Base-by-base conservation (phyloP, 1,140 invertebrate genomes). In the Cyrtorhinus lividipennis region DNA sequence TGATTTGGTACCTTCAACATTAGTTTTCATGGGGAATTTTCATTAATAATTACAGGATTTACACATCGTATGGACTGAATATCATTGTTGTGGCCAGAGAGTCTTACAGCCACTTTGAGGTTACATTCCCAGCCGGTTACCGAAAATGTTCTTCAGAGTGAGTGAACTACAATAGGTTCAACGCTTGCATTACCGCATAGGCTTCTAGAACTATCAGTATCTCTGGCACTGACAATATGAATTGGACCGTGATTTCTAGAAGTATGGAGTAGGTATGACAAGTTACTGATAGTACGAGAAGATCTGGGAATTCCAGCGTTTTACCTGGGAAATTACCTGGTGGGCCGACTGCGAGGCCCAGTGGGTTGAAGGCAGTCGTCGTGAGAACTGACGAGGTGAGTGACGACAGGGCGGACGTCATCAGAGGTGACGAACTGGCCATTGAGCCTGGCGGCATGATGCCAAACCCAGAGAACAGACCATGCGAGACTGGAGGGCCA, bases 271-370 rank as follows among this genome's bases (percentile, higher is more conserved):
- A 8, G 8, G n/a, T 44, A n/a, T 44, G n/a, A n/a, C 38, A 44
- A 44, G 38, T 10, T n/a, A 12, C 26, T 30, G 22, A 59, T 3
- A 59, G 58, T 30, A 30, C n/a, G 24, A 59, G 58, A 59, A 59
- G 58, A 59, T 26, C 18, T n/a, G n/a, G 27, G 58, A 30, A 59
- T 24, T n/a, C 27, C n/a, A 24, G 24, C 58, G 24, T 30, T 59
- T 59, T 59, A 59, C 26, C 24, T 59, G 58, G 26, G n/a, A 27
- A 24, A 79, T 79, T 84, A 85, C 85, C 85, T 83, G 83, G 81
- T 77, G 83, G 85, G 75, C 80, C 85, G 68, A 84, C 83, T 72
- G 84, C 83, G 68, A 88, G 80, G 72, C 85, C 85, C 68, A 88
- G 81, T 67, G 86, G 87, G 78, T 85, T 90, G 80, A 89, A 91